These are phyloP conservation scores for Adelges cooleyi DNA, from an alignment of 1,140 invertebrate species.

Conservation along the genomic window DNA sequence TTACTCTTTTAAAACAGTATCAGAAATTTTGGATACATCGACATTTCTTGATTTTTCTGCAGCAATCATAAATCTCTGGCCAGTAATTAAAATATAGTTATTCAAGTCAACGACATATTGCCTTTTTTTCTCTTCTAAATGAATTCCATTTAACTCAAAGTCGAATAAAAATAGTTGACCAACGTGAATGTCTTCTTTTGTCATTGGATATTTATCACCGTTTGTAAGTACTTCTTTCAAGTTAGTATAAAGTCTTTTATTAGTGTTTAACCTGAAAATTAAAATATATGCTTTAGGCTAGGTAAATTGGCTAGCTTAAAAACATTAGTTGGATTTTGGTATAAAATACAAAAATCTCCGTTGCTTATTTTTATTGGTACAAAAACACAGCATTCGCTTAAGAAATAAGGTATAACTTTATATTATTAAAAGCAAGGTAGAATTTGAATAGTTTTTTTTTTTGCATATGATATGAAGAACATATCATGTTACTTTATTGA, in stretches of 20 bases:
- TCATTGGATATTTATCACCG: conserved; percentile 57
- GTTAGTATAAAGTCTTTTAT: conserved; percentile 66
- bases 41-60: conserved; percentile 54
- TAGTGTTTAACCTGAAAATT: conserved; percentile 68
- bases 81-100: conserved; percentile 63
- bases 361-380: too few species aligned
- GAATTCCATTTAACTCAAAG: conserved; percentile 94
- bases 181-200: conserved; percentile 71
- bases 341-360: too few species aligned
- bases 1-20: conserved; percentile 58
- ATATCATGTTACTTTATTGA: background rate
- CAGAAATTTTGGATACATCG: conserved; percentile 51
- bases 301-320: background rate
- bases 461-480: too few species aligned
- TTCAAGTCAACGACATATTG: conserved; percentile 71
- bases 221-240: conserved; percentile 54
- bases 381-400: too few species aligned
- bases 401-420: too few species aligned
- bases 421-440: too few species aligned
- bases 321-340: background rate
- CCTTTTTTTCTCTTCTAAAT: conserved; percentile 66
- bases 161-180: conserved; percentile 84
- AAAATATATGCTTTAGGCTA: background rate
- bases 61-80: conserved; percentile 74
- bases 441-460: too few species aligned